A percentile compares a stretch with the other conserved stretches of the same genome.
Evolutionary conservation across 2,888 invertebrate species (phyloP).

Genomic region (Cephus sareptanus): DNA sequence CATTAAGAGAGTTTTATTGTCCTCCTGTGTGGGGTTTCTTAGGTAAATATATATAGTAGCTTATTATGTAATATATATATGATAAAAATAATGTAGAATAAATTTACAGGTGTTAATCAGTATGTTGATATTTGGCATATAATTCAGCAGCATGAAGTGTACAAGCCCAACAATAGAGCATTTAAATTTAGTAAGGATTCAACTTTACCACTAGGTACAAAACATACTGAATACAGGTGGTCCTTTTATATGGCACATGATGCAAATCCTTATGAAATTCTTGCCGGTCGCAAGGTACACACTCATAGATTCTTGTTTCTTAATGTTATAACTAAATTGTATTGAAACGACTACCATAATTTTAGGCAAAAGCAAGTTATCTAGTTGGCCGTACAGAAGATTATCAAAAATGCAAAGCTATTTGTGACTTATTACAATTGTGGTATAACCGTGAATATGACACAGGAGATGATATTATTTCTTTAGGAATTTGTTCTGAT

Average conservation of each 20-base stretch:
- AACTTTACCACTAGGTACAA: conserved; percentile 67
- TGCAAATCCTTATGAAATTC: conserved; percentile 63
- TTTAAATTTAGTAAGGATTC: conserved; percentile 67
- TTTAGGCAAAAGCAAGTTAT: conserved; percentile 29
- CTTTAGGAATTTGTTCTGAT: conserved; percentile 70
- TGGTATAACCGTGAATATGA: conserved; percentile 67
- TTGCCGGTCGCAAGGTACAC: conserved; percentile 63
- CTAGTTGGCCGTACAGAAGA: conserved; percentile 45
- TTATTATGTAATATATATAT: neutral
- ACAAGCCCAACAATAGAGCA: conserved; percentile 68
- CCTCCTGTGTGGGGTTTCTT: conserved; percentile 76
- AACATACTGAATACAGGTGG: conserved; percentile 69
- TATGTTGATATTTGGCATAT: conserved; percentile 70
- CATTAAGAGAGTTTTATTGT: conserved; percentile 68
- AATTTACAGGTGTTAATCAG: conserved; percentile 66
- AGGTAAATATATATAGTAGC: conserved; percentile 27
- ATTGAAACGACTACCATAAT: conserved; percentile 10
- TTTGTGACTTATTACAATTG: conserved; percentile 67
- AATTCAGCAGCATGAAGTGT: conserved; percentile 69
- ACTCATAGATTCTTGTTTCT: neutral
- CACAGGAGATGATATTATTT: conserved; percentile 63
- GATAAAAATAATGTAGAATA: neutral
- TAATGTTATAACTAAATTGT: conserved; percentile 13
- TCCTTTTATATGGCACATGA: conserved; percentile 68
- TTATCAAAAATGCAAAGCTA: conserved; percentile 61